A percentile compares a stretch with the other conserved stretches of the same genome.
phyloP scores from a whole-genome alignment of 2,797 vertebrate genomes.

The Okamejei kenojei region DNA sequence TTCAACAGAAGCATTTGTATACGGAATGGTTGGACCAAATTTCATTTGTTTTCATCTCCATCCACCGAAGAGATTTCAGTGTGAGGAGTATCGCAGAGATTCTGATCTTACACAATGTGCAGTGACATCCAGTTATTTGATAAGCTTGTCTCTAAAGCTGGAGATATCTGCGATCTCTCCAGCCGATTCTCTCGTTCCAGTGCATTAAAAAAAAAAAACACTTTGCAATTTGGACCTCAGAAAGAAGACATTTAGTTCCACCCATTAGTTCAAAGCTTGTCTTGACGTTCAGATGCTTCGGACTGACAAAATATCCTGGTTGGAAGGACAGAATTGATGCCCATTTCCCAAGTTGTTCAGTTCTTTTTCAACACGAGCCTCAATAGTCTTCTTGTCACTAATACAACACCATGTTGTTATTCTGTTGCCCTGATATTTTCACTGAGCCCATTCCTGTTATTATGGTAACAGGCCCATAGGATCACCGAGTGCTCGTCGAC shows the following conservation, averaged over 20 bases:
- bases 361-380: not conserved
- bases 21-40: not conserved
- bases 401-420: not conserved
- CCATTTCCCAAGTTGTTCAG: not conserved
- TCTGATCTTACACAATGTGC: not conserved
- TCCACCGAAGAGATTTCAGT: not conserved
- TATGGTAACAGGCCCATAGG: not conserved
- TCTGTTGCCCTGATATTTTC: too few species aligned
- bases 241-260: not conserved
- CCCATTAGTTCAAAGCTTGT: not conserved
- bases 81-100: not conserved
- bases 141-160: not conserved
- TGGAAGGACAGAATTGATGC: not conserved
- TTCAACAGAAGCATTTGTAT: not conserved
- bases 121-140: not conserved
- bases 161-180: constrained; percentile 13
- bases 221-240: not conserved
- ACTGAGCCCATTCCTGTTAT: not conserved
- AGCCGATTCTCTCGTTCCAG: not conserved
- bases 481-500: too few species aligned
- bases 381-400: not conserved
- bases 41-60: not conserved
- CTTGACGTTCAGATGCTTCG: not conserved
- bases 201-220: not conserved
- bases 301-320: not conserved